Percentiles rank a stretch among this genome's conserved stretches.
Evolutionary conservation across 2,797 vertebrate species (phyloP).

Genomic region (Sandelia bainsii): DNA sequence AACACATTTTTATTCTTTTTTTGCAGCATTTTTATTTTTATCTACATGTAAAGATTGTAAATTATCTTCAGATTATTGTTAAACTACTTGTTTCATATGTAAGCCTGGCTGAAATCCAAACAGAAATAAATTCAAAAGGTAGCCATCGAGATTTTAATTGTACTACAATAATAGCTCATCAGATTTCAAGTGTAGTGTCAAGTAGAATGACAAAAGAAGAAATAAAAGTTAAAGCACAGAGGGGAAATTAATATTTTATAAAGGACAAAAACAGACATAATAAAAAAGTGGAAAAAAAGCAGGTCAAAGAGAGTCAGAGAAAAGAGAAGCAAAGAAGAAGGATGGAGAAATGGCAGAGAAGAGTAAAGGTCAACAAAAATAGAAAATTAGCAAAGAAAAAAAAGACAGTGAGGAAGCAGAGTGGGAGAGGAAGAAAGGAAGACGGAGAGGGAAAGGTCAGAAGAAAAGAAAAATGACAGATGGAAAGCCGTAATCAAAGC

Average conservation of each 20-base stretch:
- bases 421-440: conserved; percentile 34
- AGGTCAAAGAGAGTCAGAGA: not conserved
- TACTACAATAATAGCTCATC: conserved; percentile 14
- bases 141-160: conserved; percentile 28
- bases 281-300: not conserved
- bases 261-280: not conserved
- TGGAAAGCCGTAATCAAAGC: conserved; percentile 50
- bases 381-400: conserved; percentile 48
- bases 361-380: conserved; percentile 58
- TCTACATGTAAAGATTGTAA: conserved; percentile 34
- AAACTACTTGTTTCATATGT: conserved; percentile 34
- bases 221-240: not conserved
- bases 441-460: conserved; percentile 57
- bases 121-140: conserved; percentile 34
- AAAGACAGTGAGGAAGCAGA: conserved; percentile 47
- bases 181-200: conserved; percentile 41
- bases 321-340: not conserved
- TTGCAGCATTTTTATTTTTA: conserved; percentile 24
- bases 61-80: conserved; percentile 30
- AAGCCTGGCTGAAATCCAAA: conserved; percentile 44
- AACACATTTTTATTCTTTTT: conserved; percentile 46
- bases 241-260: not conserved
- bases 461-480: conserved; percentile 50
- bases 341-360: conserved; percentile 4
- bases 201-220: not conserved